phyloP scores from a whole-genome alignment of 2,113 vertebrate species.

The Eublepharis macularius region DNA sequence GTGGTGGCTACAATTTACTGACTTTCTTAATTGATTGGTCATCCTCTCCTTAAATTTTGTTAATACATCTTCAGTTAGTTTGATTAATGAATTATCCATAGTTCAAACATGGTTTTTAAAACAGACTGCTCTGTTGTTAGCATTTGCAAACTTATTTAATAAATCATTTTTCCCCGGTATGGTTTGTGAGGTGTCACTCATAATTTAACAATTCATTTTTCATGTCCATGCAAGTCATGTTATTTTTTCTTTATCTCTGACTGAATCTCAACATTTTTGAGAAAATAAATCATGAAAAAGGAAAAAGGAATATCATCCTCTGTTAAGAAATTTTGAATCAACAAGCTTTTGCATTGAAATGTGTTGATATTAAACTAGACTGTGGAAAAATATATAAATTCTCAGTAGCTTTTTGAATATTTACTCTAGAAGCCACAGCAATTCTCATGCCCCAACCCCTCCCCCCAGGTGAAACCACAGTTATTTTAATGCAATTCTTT shows the following conservation, averaged over 20 bases:
- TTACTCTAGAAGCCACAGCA: background rate
- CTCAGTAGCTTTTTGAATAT: conserved; percentile 14
- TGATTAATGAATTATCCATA: background rate
- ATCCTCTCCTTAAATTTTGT: background rate
- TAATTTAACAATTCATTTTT: conserved; percentile 9
- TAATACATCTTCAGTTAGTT: background rate
- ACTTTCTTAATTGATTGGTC: background rate
- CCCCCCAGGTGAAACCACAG: background rate
- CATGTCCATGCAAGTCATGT: background rate
- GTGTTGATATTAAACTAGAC: background rate
- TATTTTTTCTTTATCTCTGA: background rate
- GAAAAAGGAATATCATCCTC: background rate
- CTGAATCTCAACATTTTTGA: background rate
- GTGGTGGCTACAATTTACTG: too few relatives aligned
- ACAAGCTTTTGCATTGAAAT: conserved; percentile 8
- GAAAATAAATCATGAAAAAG: background rate
- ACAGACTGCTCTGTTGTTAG: background rate
- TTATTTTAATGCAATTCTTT: background rate
- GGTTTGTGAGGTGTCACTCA: background rate
- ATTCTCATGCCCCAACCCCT: too few relatives aligned
- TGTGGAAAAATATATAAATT: conserved; percentile 1
- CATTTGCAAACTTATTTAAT: background rate
- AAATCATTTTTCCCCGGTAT: conserved; percentile 3
- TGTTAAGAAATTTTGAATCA: background rate
- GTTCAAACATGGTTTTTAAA: background rate